Evolutionary conservation across 2,113 vertebrate genomes (phyloP).

Genomic region (Girardinichthys multiradiatus): DNA sequence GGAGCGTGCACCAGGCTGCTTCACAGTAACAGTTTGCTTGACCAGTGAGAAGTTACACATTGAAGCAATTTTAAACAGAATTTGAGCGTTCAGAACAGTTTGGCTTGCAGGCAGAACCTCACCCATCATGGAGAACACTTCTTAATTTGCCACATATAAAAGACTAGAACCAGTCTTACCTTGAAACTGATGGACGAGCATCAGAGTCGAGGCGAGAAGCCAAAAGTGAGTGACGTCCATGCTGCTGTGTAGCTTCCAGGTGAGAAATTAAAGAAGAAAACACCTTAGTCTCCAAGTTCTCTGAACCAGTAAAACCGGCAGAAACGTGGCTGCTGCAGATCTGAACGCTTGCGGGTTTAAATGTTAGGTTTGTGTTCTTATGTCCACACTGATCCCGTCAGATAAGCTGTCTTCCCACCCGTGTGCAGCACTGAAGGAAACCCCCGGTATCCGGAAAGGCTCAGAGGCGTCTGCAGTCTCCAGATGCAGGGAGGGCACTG

Average conservation of each 20-base stretch:
- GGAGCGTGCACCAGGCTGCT: not conserved
- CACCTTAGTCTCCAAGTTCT: not conserved
- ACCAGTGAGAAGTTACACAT: not conserved
- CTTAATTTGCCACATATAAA: not conserved
- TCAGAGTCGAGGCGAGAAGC: constrained; percentile 31
- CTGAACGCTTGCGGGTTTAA: not conserved
- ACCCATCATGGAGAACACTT: not conserved
- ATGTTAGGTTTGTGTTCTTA: not conserved
- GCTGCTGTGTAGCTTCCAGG: constrained; percentile 24
- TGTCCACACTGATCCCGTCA: constrained; percentile 14
- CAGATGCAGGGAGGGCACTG: constrained; percentile 20
- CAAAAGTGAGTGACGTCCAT: constrained; percentile 55
- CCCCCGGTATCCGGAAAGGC: not conserved
- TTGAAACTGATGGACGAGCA: constrained; percentile 52
- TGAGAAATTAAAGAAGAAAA: not conserved
- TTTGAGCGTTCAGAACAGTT: too few species aligned
- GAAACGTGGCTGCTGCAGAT: not conserved
- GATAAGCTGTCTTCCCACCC: not conserved
- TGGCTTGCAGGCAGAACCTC: not conserved
- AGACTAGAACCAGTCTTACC: constrained; percentile 19
- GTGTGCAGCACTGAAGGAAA: not conserved
- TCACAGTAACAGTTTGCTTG: not conserved
- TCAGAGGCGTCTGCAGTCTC: constrained; percentile 7
- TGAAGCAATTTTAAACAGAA: constrained; percentile 1
- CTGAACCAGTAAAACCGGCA: not conserved